Base-by-base conservation (phyloP, 2,113 vertebrate species). In the Notothenia rossii region DNA sequence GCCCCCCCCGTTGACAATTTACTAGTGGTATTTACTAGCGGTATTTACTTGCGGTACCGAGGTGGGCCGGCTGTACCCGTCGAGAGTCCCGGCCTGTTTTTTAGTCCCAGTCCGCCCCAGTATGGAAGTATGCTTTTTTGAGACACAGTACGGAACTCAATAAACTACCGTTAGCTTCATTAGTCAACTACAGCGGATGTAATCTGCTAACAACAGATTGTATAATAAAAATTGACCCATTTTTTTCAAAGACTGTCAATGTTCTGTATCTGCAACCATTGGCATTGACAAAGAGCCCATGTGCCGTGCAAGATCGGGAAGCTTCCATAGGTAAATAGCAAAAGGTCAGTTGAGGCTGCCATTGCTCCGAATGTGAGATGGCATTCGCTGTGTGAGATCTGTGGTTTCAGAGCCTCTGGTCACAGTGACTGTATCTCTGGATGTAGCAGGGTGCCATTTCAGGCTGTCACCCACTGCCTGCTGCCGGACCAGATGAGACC, bases 401-500 rank as follows among this genome's bases (percentile, higher is more conserved):
- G 54, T 72, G 51, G 48, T 68, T 59, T 79, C 46, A 45, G 74
- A 86, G 89, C 89, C 68, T 68, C 71, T 72, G 84, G 86, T 89
- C 86, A 85, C 1, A 74, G 56, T 50, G 65, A 68, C 77, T 81
- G 73, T 59, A 83, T 74, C 65, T 88, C 77, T 70, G 18, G 17
- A 72, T 81, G 83, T 82, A 79, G 83, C 72, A 51, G 63, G 81
- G 76, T 79, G 82, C 79, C 79, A 86, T 87, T 86, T 88, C 82
- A 75, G 78, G 61, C 80, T 83, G 82, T 88, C 83, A 84, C 82
- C 86, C 82, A 51, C 71, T 49, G 86, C 83, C 83, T 51, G 74
- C 82, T 74, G 79, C 79, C 60, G 58, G 77, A 84, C 86, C 91
- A 93, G 91, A 91, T 90, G 91, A 91, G 89, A 87, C 86, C 88